phyloP scores from a whole-genome alignment of 2,888 invertebrate species.

The Tachystola acroxantha region DNA sequence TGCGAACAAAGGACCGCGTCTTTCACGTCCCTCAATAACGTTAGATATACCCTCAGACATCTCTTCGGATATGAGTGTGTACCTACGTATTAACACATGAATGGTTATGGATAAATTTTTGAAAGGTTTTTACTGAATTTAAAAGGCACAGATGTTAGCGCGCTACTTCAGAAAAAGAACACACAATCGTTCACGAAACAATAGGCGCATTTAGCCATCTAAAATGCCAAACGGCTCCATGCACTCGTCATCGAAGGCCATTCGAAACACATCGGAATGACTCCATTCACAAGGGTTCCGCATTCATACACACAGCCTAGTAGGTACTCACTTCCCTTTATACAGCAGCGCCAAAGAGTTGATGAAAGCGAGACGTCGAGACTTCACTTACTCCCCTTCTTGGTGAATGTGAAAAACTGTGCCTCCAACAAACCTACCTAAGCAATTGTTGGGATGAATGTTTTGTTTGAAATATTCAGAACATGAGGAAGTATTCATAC shows the following conservation, averaged over 20 bases:
- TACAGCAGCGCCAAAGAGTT: conserved; percentile 59
- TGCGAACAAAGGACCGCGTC: conserved; percentile 49
- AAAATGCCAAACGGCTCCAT: conserved; percentile 63
- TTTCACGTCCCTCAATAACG: conserved; percentile 31
- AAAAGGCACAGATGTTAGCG: conserved; percentile 23
- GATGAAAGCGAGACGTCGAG: conserved; percentile 66
- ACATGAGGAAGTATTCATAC: conserved; percentile 30
- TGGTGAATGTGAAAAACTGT: conserved; percentile 64
- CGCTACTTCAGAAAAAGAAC: conserved; percentile 39
- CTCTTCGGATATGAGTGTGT: too few species aligned
- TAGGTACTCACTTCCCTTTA: conserved; percentile 58
- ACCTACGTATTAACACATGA: too few species aligned
- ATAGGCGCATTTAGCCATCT: conserved; percentile 66
- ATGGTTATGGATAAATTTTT: too few species aligned
- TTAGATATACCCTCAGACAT: conserved; percentile 30
- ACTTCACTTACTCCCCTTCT: conserved; percentile 59
- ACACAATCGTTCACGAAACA: conserved; percentile 50
- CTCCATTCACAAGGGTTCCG: conserved; percentile 48
- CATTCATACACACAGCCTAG: conserved; percentile 31
- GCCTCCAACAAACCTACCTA: conserved; percentile 44
- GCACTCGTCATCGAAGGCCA: conserved; percentile 73
- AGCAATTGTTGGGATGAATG: conserved; percentile 60
- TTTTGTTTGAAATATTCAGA: conserved; percentile 55
- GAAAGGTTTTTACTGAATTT: neutral
- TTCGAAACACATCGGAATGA: conserved; percentile 63